phyloP scores from a whole-genome alignment of 2,113 vertebrate genomes.

The Pan paniscus region DNA sequence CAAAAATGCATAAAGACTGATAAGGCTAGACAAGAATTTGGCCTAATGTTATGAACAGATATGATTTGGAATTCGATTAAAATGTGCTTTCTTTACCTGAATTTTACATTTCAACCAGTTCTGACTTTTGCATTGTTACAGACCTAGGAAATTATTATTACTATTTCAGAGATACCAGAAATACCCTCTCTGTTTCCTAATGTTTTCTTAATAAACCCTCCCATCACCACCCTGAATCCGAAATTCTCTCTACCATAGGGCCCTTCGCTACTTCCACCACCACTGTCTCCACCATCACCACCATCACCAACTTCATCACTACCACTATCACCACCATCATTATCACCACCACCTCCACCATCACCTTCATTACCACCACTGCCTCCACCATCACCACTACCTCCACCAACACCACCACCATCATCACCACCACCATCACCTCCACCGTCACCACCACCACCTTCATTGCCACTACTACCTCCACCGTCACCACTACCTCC shows the following conservation, averaged over 20 bases:
- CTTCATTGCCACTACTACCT: fast-evolving
- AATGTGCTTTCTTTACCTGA: background rate
- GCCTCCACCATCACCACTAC: fast-evolving
- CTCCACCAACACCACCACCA: no score
- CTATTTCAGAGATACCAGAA: background rate
- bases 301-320: no score
- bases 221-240: fast-evolving
- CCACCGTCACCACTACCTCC: background rate
- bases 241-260: fast-evolving
- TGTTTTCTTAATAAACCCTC: background rate
- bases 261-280: background rate
- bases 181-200: background rate
- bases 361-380: no score
- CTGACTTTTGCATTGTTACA: background rate
- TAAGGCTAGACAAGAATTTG: background rate
- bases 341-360: background rate
- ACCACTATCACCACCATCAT: no score
- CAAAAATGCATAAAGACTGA: background rate
- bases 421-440: no score
- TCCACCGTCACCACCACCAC: fast-evolving
- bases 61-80: background rate
- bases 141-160: background rate
- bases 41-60: background rate
- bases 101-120: background rate
- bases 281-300: background rate